Percentiles rank a stretch among this genome's conserved stretches.
phyloP scores from a whole-genome alignment of 1,140 invertebrate species.

The Drosophila biarmipes region DNA sequence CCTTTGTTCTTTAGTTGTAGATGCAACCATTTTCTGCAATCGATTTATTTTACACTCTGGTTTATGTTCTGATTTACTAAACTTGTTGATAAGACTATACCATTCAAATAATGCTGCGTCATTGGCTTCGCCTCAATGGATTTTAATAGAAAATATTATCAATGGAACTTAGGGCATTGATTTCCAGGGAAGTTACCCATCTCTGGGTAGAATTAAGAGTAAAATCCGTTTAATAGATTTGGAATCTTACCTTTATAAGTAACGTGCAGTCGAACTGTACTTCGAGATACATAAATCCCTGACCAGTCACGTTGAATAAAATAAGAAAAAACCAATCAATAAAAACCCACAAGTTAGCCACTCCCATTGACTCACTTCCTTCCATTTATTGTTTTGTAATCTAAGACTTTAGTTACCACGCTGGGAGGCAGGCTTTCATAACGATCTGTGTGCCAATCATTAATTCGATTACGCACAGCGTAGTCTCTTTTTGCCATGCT shows the following conservation, averaged over 20 bases:
- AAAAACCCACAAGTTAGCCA: constrained; percentile 21
- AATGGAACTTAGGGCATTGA: constrained; percentile 7
- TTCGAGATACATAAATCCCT: not conserved
- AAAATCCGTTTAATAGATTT: too few relatives aligned
- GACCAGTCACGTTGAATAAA: not conserved
- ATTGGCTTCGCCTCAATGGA: constrained; percentile 17
- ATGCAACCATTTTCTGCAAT: constrained; percentile 2
- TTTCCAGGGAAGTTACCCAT: constrained; percentile 10
- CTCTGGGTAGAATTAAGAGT: constrained; percentile 12
- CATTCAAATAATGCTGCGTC: constrained; percentile 8
- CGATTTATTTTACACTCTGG: not conserved
- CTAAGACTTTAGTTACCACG: constrained; percentile 10
- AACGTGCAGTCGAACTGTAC: not conserved
- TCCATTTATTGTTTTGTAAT: constrained; percentile 20
- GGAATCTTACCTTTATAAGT: too few relatives aligned
- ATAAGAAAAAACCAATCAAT: constrained; percentile 15
- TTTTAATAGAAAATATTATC: constrained; percentile 15
- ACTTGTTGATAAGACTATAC: constrained; percentile 20
- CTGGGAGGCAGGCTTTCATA: constrained; percentile 22
- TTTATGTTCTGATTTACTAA: constrained; percentile 14
- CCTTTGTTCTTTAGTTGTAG: not conserved
- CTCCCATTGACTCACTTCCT: constrained; percentile 14
- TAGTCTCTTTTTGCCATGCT: constrained; percentile 13
- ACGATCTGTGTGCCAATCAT: constrained; percentile 31
- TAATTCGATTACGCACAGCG: constrained; percentile 28